Conservation (phyloP, 2,888 invertebrate genomes). For the Clusia tigrina region DNA sequence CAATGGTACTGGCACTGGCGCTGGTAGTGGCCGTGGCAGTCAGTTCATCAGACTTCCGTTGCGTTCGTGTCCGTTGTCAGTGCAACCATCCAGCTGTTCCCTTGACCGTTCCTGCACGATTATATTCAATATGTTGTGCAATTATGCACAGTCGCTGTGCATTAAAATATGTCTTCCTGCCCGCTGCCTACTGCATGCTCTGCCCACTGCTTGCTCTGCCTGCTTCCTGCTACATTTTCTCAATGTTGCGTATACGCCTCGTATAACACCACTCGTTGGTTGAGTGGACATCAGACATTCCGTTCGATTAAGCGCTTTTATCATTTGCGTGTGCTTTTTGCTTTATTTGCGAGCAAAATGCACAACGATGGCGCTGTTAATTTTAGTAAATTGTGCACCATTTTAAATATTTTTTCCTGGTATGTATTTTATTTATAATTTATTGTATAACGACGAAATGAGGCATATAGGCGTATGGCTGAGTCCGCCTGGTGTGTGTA, state of each 20-base stretch:
- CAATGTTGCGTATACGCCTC: slow-evolving; percentile 7
- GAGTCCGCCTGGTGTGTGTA: background rate
- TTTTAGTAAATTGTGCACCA: background rate
- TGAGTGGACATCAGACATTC: slow-evolving; percentile 5
- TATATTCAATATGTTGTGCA: background rate
- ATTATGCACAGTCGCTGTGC: slow-evolving; percentile 4
- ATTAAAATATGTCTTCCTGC: slow-evolving; percentile 6
- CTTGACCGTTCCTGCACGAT: background rate
- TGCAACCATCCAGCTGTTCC: background rate
- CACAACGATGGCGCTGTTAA: background rate
- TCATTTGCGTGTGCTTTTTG: background rate
- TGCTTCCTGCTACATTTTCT: background rate
- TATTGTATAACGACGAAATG: too few species aligned
- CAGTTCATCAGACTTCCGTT: slow-evolving; percentile 1
- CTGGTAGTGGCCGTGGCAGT: background rate
- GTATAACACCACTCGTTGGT: background rate
- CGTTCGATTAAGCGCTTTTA: slow-evolving; percentile 11
- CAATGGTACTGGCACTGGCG: background rate
- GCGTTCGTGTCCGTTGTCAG: background rate
- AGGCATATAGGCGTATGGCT: background rate
- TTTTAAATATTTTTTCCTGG: slow-evolving; percentile 2
- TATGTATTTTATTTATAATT: background rate
- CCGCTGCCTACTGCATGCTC: too few species aligned
- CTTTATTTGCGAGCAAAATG: background rate
- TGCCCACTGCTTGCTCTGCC: background rate